Evolutionary conservation across 2,113 vertebrate genomes (phyloP).

Genomic region (Nematolebias whitei): DNA sequence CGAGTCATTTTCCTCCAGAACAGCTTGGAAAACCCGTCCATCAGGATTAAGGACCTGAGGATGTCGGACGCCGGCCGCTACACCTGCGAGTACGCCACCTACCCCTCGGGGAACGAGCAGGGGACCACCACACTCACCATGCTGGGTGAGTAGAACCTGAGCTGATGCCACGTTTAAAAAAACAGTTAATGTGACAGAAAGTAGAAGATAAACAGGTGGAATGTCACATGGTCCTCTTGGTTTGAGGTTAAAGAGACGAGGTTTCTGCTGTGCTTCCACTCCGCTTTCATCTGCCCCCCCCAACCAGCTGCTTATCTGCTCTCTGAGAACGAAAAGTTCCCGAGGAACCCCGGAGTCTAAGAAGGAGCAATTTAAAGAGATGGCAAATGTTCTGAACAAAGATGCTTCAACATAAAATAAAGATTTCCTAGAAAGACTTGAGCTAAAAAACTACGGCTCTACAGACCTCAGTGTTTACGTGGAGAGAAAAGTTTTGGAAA

Average conservation of each 20-base stretch:
- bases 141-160: constrained; percentile 69
- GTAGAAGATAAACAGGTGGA: no score
- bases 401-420: constrained; percentile 5
- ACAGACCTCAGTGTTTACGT: no score
- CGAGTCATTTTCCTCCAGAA: constrained; percentile 73
- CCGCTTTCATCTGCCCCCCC: constrained; percentile 45
- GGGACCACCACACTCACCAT: constrained; percentile 79
- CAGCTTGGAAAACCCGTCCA: constrained; percentile 79
- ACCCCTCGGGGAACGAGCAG: constrained; percentile 83
- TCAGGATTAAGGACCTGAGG: constrained; percentile 72
- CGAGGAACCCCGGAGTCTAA: constrained; percentile 1
- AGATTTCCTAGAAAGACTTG: not conserved
- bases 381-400: constrained; percentile 29
- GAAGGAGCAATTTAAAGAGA: constrained; percentile 45
- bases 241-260: not conserved
- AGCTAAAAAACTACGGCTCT: no score
- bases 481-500: no score
- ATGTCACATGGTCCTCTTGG: no score
- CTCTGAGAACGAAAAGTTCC: constrained; percentile 31
- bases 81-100: constrained; percentile 87
- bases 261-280: constrained; percentile 23
- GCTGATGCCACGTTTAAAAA: no score
- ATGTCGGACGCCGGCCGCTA: constrained; percentile 85
- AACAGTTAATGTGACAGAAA: no score
- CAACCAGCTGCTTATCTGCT: constrained; percentile 56